Base-by-base conservation (phyloP, 2,888 invertebrate species). In the Polymixis flavicincta region DNA sequence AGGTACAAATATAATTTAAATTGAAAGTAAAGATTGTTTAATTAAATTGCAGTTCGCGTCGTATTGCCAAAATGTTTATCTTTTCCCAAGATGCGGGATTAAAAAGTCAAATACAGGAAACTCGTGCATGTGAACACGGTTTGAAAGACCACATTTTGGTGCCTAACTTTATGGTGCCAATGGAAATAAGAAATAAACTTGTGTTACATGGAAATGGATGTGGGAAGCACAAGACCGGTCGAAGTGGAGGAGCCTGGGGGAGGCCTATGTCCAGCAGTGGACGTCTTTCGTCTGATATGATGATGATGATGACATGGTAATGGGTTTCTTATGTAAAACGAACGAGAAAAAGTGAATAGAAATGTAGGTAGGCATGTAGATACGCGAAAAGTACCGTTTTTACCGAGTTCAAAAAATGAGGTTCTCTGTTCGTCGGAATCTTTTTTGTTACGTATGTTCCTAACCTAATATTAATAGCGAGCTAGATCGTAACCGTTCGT, bases 311-410 rank as follows among this genome's bases (percentile, higher is more conserved):
- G n/a, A 25, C 37, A 66, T 79, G 65, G 32, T 66, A 71, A 80
- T 79, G 25, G 32, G 14, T 55, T 65, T 50, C 50, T 50, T 54
- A 42, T 65, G 64, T 60, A 82, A 74, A 70, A 37, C 55, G 37
- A 79, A 82, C 77, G 65, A 68, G 55, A 70, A 79, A 77, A 83
- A 69, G 55, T 70, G 65, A 82, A 76, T 77, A 69, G 42, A 82
- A 60, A 82, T 82, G 45, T 69, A 37, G 3, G 37, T 37, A 37
- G 3, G 37, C 6, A 77, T 82, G 77, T 32, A 64, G 57, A 82
- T 82, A 67, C 14, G 25, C 45, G 67, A 32, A 4, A 22, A 37
- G 17, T 45, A 75, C 52, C n/a, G 52, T 74, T 68, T 75, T 11
- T 45, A 45, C 42, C 11, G 42, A 45, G 11, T 45, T 45, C 42